A percentile compares a stretch with the other conserved stretches of the same genome.
Conservation (phyloP, 2,113 vertebrate genomes). For the Amphiprion ocellaris region DNA sequence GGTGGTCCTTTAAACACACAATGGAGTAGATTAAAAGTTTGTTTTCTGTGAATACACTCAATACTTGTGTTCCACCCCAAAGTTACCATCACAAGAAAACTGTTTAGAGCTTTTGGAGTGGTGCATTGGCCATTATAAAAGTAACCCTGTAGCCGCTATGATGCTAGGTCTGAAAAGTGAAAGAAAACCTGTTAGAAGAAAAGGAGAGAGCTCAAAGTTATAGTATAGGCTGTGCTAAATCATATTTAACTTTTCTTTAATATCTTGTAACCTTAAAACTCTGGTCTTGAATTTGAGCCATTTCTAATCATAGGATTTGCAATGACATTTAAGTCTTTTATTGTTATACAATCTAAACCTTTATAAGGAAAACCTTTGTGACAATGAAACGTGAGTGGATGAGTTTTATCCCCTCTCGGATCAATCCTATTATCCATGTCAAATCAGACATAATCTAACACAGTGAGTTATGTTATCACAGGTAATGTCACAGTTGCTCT, state of each 20-base stretch:
- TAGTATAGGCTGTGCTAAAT: neutral
- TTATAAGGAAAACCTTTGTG: slow-evolving; percentile 55
- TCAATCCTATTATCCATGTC: slow-evolving; percentile 56
- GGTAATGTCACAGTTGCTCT: slow-evolving; percentile 55
- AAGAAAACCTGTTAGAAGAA: slow-evolving; percentile 13
- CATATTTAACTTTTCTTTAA: slow-evolving; percentile 38
- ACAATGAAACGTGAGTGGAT: slow-evolving; percentile 65
- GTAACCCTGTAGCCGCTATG: slow-evolving; percentile 14
- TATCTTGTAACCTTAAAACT: slow-evolving; percentile 30
- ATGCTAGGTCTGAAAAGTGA: slow-evolving; percentile 8
- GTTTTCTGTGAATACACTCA: slow-evolving; percentile 34
- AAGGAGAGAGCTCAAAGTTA: slow-evolving; percentile 18
- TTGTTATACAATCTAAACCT: slow-evolving; percentile 44
- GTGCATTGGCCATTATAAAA: slow-evolving; percentile 30
- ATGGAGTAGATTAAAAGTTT: slow-evolving; percentile 54
- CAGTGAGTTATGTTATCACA: slow-evolving; percentile 43
- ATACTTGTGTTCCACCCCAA: slow-evolving; percentile 31
- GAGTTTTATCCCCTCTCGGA: slow-evolving; percentile 57
- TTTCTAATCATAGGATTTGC: slow-evolving; percentile 62
- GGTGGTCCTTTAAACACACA: slow-evolving; percentile 64
- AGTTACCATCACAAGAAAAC: slow-evolving; percentile 34
- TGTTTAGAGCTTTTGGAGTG: slow-evolving; percentile 45
- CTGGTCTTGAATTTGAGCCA: slow-evolving; percentile 26
- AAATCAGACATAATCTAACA: slow-evolving; percentile 64
- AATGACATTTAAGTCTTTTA: slow-evolving; percentile 64